Evolutionary conservation across 2,797 vertebrate species (phyloP).

Genomic region (Platyrinchus mystaceus): DNA sequence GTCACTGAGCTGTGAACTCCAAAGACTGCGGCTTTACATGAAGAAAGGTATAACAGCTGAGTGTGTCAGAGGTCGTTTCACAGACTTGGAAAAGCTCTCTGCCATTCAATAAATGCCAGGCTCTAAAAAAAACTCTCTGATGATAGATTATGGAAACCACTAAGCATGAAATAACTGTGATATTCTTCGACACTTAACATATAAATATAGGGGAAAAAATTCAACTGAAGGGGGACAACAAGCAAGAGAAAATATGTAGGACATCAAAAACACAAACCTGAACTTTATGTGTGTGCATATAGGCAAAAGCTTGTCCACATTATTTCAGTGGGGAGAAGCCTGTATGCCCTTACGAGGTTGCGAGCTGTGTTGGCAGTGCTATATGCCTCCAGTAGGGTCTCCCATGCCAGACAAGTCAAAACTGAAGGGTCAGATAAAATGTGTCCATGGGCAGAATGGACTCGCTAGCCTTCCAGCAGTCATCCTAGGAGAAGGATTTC

Average conservation of each 20-base stretch:
- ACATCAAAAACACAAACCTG: background rate
- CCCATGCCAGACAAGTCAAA: too few relatives aligned
- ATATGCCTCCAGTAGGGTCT: too few relatives aligned
- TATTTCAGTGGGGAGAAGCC: too few relatives aligned
- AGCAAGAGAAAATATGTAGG: background rate
- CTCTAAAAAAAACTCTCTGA: background rate
- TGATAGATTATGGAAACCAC: background rate
- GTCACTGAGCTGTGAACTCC: background rate
- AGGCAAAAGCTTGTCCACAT: too few relatives aligned
- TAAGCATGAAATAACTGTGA: background rate
- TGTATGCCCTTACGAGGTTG: too few relatives aligned
- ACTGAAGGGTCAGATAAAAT: too few relatives aligned
- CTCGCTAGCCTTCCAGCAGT: too few relatives aligned
- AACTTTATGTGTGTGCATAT: background rate
- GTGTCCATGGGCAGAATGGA: too few relatives aligned
- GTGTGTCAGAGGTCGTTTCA: background rate
- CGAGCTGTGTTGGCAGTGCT: too few relatives aligned
- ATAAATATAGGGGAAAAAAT: background rate
- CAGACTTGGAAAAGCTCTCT: background rate
- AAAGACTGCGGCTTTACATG: background rate
- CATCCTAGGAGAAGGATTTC: too few relatives aligned
- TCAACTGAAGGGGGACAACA: background rate
- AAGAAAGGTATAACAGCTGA: background rate
- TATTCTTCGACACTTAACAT: background rate
- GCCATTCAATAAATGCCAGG: background rate